Conservation (phyloP, 92 coral and sea anemone species). For the Siderastrea siderea region DNA sequence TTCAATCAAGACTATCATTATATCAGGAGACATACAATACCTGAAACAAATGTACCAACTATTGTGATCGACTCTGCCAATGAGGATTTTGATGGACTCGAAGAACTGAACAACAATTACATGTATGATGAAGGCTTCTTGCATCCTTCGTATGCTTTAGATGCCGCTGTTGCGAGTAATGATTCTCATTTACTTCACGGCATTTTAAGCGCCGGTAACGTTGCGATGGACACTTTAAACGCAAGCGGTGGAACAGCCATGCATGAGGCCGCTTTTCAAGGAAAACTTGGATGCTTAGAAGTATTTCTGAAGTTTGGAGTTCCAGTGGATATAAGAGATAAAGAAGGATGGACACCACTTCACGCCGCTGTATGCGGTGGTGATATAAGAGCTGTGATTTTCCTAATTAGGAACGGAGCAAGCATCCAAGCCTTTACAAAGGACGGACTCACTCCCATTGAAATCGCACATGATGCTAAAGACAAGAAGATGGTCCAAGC, state of each 20-base stretch:
- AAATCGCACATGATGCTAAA: conserved; percentile 67
- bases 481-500: conserved; percentile 48
- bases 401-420: conserved; percentile 78
- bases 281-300: conserved; percentile 76
- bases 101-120: conserved; percentile 4
- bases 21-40: conserved; percentile 22
- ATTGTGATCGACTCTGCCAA: conserved; percentile 29
- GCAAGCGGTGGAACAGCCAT: conserved; percentile 92
- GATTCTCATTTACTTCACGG: conserved; percentile 72
- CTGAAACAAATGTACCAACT: neutral
- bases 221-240: conserved; percentile 66
- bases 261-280: conserved; percentile 93
- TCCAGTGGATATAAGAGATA: conserved; percentile 72
- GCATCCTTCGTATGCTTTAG: conserved; percentile 80
- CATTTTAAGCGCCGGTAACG: conserved; percentile 77
- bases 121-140: conserved; percentile 61
- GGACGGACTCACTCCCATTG: conserved; percentile 78
- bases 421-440: conserved; percentile 62
- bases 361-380: conserved; percentile 95
- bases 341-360: conserved; percentile 92
- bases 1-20: conserved; percentile 15
- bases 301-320: conserved; percentile 84
- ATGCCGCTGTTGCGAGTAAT: conserved; percentile 87
- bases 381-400: conserved; percentile 68
- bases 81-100: conserved; percentile 7